phyloP scores from a whole-genome alignment of 2,888 invertebrate species.

The Drosophila niveifrons region DNA sequence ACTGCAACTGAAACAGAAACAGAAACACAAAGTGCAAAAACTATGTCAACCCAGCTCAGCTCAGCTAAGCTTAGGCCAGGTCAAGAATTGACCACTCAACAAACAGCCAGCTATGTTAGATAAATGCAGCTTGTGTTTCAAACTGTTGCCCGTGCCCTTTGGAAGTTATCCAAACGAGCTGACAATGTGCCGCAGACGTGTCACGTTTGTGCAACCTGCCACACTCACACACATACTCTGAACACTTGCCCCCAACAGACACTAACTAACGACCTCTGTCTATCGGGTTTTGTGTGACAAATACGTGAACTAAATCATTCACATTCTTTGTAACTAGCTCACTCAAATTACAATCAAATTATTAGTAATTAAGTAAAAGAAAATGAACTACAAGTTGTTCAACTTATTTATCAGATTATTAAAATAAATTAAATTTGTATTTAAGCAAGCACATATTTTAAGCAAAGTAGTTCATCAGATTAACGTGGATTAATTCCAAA shows the following conservation, averaged over 20 bases:
- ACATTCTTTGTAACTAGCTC: neutral
- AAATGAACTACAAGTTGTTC: neutral
- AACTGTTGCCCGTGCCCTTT: conserved; percentile 40
- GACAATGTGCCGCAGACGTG: conserved; percentile 14
- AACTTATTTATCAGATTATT: neutral
- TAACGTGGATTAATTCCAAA: neutral
- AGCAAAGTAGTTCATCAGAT: neutral
- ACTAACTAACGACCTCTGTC: neutral
- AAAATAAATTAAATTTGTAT: neutral
- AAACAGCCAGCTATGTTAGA: neutral
- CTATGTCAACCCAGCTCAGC: conserved; percentile 35
- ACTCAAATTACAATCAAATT: neutral
- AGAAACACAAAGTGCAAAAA: conserved; percentile 17
- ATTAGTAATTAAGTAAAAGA: neutral
- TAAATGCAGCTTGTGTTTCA: conserved; percentile 14
- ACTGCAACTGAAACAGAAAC: neutral
- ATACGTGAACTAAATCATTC: neutral
- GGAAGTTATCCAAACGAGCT: conserved; percentile 26
- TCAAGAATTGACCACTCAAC: conserved; percentile 50
- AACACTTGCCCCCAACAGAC: conserved; percentile 14
- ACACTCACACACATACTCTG: neutral
- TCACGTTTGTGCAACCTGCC: conserved; percentile 20
- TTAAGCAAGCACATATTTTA: neutral
- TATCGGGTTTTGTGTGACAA: neutral
- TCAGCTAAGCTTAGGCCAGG: conserved; percentile 30